Conservation (phyloP, 1,140 invertebrate species). For the Ips typographus region DNA sequence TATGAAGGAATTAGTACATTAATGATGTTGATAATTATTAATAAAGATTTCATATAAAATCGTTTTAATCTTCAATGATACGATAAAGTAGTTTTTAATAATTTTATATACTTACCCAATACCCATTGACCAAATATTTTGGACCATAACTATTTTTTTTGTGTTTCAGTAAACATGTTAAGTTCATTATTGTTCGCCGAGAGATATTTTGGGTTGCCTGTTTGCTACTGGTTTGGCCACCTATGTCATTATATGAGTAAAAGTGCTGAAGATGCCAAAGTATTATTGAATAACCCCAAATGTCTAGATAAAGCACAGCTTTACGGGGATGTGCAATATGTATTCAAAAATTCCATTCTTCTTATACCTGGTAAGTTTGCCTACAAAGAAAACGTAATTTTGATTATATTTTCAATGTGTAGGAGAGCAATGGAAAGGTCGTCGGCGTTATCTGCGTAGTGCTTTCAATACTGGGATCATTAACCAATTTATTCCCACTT, state of each 20-base stretch:
- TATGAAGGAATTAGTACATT: no score
- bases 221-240: background rate
- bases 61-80: no score
- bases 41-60: no score
- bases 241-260: slow-evolving; percentile 1
- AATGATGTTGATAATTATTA: no score
- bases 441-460: background rate
- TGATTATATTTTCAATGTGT: background rate
- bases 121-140: no score
- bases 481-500: background rate
- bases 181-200: background rate
- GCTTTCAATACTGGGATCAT: slow-evolving; percentile 7
- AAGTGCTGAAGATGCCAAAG: slow-evolving; percentile 9
- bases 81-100: no score
- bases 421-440: background rate
- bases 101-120: no score
- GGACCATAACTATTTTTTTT: no score
- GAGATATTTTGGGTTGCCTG: slow-evolving; percentile 1
- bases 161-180: background rate
- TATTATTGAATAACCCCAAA: slow-evolving; percentile 5
- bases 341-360: background rate
- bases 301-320: slow-evolving; percentile 9
- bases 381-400: background rate
- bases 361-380: background rate
- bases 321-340: background rate